A percentile compares a stretch with the other conserved stretches of the same genome.
These are phyloP conservation scores for Mellivora capensis DNA, from an alignment of 2,113 vertebrate species.

Conservation along the genomic window DNA sequence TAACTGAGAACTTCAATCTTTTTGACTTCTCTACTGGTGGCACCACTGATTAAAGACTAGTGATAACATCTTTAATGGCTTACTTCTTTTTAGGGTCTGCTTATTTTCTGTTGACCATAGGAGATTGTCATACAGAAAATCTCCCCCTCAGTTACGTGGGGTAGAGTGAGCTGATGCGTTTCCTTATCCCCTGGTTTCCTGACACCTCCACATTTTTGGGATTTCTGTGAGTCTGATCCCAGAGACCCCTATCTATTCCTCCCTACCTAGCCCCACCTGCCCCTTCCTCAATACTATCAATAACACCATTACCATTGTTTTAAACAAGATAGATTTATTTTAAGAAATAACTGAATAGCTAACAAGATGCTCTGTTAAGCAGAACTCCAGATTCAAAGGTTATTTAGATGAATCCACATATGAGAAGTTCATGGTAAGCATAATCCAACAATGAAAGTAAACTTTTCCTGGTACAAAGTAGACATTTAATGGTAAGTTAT, in stretches of 20 bases:
- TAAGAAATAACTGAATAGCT: neutral
- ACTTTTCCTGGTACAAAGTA: neutral
- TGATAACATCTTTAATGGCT: neutral
- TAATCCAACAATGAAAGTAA: neutral
- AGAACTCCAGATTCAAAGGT: neutral
- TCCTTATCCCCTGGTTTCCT: neutral
- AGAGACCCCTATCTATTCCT: neutral
- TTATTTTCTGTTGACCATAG: neutral
- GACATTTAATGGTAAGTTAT: neutral
- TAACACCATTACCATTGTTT: neutral
- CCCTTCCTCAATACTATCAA: neutral
- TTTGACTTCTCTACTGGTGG: neutral
- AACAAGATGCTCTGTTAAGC: neutral
- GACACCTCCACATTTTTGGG: neutral
- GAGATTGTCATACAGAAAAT: neutral
- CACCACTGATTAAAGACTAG: neutral
- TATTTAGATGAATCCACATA: neutral
- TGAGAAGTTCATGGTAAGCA: neutral
- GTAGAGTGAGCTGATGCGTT: neutral
- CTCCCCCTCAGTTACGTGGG: neutral
- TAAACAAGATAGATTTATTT: neutral
- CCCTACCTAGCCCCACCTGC: neutral
- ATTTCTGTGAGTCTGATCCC: neutral
- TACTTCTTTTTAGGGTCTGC: neutral
- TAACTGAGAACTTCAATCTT: neutral